These are phyloP conservation scores for Melanotaenia pygmaea DNA, from an alignment of 2,797 vertebrate genomes.

Conservation along the genomic window DNA sequence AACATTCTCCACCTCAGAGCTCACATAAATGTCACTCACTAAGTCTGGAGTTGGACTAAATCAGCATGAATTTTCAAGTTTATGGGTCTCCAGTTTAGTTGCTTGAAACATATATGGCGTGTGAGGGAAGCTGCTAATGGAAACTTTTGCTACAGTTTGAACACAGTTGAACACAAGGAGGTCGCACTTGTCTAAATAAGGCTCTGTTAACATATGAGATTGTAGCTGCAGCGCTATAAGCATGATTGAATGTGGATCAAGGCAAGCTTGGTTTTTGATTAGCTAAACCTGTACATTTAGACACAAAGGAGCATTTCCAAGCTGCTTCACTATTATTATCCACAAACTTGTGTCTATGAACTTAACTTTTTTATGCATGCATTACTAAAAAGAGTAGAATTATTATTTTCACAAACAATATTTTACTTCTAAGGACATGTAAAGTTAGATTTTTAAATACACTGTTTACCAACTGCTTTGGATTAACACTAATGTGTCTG, in stretches of 20 bases:
- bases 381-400: neutral
- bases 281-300: neutral
- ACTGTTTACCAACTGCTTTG: neutral
- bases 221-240: slow-evolving; percentile 1
- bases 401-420: neutral
- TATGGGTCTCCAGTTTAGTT: slow-evolving; percentile 21
- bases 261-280: neutral
- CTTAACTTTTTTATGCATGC: neutral
- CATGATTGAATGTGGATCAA: neutral
- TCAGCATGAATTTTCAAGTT: slow-evolving; percentile 24
- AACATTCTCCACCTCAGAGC: slow-evolving; percentile 38
- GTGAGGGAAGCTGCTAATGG: slow-evolving; percentile 6
- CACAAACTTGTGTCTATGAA: slow-evolving; percentile 4
- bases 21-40: slow-evolving; percentile 63
- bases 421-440: neutral
- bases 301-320: neutral
- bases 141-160: slow-evolving; percentile 27
- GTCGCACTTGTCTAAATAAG: neutral
- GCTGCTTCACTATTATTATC: neutral
- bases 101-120: slow-evolving; percentile 30
- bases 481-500: neutral
- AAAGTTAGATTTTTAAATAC: neutral
- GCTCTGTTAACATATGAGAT: neutral
- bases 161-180: neutral
- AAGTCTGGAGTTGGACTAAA: slow-evolving; percentile 29